Percentiles rank a stretch among this genome's conserved stretches.
Conservation (phyloP, 2,113 vertebrate genomes). For the Serinus canaria region DNA sequence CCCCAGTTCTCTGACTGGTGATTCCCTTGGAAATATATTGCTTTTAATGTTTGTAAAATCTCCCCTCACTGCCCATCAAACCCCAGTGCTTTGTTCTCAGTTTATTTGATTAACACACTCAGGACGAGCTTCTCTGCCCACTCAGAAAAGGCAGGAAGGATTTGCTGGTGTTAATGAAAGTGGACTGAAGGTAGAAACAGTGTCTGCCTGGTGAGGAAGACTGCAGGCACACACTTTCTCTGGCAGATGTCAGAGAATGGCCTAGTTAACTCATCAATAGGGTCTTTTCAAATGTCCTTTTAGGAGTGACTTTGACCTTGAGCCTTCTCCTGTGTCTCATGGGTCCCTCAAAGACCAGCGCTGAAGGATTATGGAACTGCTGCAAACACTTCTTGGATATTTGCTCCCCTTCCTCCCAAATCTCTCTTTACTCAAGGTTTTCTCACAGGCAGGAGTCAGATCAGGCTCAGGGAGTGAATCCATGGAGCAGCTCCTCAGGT, state of each 20-base stretch:
- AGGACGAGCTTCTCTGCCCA: not conserved
- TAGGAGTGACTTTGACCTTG: not conserved
- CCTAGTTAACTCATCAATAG: not conserved
- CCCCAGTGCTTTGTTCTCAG: not conserved
- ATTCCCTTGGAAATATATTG: not conserved
- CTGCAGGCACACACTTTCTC: not conserved
- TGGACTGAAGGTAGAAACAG: not conserved
- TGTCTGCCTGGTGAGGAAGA: not conserved
- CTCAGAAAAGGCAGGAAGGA: not conserved
- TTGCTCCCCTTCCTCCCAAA: not conserved
- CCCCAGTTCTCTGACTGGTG: not conserved
- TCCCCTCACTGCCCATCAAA: not conserved
- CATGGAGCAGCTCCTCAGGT: not conserved
- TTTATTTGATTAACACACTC: not conserved
- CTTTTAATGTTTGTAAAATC: not conserved
- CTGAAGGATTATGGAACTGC: not conserved
- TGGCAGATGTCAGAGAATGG: not conserved
- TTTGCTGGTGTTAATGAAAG: not conserved
- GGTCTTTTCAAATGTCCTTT: not conserved
- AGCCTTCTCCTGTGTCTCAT: not conserved
- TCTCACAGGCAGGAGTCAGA: not conserved
- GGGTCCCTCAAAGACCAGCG: not conserved
- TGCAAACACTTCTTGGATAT: not conserved
- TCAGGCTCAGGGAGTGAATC: not conserved
- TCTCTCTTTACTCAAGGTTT: not conserved